A percentile compares a stretch with the other conserved stretches of the same genome.
phyloP scores from a whole-genome alignment of 2,888 invertebrate genomes.

The Chrysomela aeneicollis region DNA sequence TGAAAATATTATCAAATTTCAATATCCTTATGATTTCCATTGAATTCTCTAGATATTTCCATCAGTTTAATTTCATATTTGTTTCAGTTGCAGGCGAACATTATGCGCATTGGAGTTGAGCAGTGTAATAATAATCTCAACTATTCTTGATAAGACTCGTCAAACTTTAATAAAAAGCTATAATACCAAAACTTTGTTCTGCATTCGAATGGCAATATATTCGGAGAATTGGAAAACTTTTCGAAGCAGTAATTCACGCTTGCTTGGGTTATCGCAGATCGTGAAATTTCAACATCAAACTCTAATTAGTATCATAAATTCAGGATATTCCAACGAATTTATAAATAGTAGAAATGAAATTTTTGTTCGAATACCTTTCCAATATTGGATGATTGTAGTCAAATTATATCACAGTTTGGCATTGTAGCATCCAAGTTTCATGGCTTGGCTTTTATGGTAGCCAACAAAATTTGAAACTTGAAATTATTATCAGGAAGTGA shows the following conservation, averaged over 20 bases:
- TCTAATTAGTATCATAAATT: not conserved
- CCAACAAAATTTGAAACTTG: no score
- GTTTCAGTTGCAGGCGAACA: not conserved
- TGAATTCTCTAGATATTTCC: no score
- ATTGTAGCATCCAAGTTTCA: no score
- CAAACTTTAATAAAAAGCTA: not conserved
- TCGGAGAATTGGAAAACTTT: slow-evolving; percentile 19
- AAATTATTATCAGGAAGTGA: no score
- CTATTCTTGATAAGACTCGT: not conserved
- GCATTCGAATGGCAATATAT: slow-evolving; percentile 18
- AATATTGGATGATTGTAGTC: no score
- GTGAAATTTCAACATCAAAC: slow-evolving; percentile 8
- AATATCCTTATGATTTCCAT: no score
- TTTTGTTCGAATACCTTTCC: no score
- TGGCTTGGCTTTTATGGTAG: no score
- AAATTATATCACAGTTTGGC: no score
- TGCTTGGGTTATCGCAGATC: not conserved
- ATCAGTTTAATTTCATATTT: no score
- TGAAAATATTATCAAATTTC: no score
- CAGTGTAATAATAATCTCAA: not conserved
- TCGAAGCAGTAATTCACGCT: slow-evolving; percentile 12
- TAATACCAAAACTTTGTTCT: not conserved
- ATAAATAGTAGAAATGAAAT: not conserved
- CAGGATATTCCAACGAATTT: not conserved
- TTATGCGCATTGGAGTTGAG: not conserved